These are phyloP conservation scores for Cataglyphis cursor DNA, from an alignment of 2,888 invertebrate genomes.

Conservation along the genomic window DNA sequence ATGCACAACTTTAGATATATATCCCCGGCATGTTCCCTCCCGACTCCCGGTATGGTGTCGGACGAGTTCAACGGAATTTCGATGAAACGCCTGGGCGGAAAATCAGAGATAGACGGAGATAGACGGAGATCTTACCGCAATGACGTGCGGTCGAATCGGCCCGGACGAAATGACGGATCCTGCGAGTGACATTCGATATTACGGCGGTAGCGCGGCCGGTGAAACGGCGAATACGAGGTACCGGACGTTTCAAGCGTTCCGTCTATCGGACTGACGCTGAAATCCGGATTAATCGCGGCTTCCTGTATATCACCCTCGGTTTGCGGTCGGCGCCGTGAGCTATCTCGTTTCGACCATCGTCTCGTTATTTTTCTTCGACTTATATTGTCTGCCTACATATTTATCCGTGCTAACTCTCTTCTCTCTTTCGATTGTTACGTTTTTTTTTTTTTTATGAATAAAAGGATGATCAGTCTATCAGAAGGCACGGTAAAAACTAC, in stretches of 20 bases:
- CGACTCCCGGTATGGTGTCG: conserved; percentile 60
- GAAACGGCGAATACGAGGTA: conserved; percentile 75
- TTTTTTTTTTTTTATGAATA: not conserved
- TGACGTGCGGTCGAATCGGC: conserved; percentile 86
- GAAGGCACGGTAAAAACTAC: not conserved
- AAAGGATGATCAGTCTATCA: not conserved
- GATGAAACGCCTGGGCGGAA: conserved; percentile 83
- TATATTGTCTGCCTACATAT: conserved; percentile 12
- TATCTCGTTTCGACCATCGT: conserved; percentile 35
- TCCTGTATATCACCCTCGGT: conserved; percentile 66
- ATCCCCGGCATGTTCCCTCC: conserved; percentile 57
- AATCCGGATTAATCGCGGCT: conserved; percentile 76
- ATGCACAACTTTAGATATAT: conserved; percentile 64
- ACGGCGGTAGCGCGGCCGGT: conserved; percentile 82
- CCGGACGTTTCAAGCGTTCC: conserved; percentile 77
- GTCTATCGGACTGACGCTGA: conserved; percentile 76
- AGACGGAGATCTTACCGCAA: conserved; percentile 85
- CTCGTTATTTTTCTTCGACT: conserved; percentile 61
- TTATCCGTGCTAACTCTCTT: not conserved
- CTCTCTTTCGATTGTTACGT: not conserved
- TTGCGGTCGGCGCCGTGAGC: conserved; percentile 58
- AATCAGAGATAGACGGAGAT: conserved; percentile 82
- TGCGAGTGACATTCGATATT: conserved; percentile 87
- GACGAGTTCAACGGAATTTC: conserved; percentile 75
- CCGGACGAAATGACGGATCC: conserved; percentile 86